Conservation (phyloP, 2,888 invertebrate genomes). For the Xestia c-nigrum region DNA sequence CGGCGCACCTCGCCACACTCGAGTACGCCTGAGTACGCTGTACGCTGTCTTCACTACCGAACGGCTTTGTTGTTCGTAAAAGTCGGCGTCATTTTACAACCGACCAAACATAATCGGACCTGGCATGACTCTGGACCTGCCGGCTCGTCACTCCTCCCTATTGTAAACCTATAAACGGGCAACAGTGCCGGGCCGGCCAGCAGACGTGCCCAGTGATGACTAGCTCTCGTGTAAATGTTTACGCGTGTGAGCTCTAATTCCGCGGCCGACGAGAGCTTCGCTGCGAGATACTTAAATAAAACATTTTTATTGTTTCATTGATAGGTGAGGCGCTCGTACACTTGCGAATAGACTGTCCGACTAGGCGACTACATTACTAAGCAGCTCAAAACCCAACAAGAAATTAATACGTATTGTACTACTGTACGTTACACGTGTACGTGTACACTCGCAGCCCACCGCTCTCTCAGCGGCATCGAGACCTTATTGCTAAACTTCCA, state of each 20-base stretch:
- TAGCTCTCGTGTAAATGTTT: conserved; percentile 72
- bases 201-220: conserved; percentile 61
- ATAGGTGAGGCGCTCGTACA: conserved; percentile 35
- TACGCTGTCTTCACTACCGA: conserved; percentile 44
- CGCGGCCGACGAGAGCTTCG: conserved; percentile 50
- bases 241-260: conserved; percentile 67
- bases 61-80: conserved; percentile 41
- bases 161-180: conserved; percentile 43
- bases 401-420: conserved; percentile 58
- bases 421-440: conserved; percentile 13
- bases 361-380: conserved; percentile 25
- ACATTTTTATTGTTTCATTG: conserved; percentile 63
- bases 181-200: conserved; percentile 38
- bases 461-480: conserved; percentile 26
- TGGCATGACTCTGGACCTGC: not conserved
- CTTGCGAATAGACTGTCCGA: conserved; percentile 40
- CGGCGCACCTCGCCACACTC: conserved; percentile 50
- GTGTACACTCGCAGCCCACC: conserved; percentile 15
- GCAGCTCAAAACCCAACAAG: conserved; percentile 44
- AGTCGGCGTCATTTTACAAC: conserved; percentile 32
- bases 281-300: conserved; percentile 57
- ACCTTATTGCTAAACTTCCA: conserved; percentile 62
- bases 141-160: conserved; percentile 3
- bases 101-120: conserved; percentile 15
- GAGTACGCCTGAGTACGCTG: conserved; percentile 27